These are phyloP conservation scores for Coregonus ussuriensis DNA, from an alignment of 2,797 vertebrate species.

Conservation along the genomic window DNA sequence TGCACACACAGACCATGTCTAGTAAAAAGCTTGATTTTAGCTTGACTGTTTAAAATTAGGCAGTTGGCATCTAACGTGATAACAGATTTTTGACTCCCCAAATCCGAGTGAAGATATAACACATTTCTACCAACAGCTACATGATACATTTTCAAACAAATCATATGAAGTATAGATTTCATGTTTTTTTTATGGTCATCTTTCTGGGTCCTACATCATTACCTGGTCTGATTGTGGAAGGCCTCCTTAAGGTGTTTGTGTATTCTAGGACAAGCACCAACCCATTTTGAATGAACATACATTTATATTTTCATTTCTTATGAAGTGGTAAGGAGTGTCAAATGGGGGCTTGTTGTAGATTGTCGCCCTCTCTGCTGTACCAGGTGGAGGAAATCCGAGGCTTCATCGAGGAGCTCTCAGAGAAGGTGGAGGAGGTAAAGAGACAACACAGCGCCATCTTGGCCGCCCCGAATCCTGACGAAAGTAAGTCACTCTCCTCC, in stretches of 20 bases:
- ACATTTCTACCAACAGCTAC: background rate
- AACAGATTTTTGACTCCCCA: background rate
- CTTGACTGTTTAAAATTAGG: background rate
- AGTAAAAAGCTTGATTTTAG: too few relatives aligned
- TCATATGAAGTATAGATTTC: too few relatives aligned
- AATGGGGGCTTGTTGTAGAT: background rate
- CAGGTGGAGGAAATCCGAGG: constrained; percentile 85
- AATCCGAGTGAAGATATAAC: background rate
- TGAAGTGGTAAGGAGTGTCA: background rate
- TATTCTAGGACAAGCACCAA: background rate
- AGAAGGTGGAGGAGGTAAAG: constrained; percentile 85
- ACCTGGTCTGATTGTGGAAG: background rate
- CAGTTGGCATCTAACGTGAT: background rate
- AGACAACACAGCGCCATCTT: constrained; percentile 84
- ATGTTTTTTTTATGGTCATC: too few relatives aligned
- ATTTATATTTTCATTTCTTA: background rate
- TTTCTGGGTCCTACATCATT: too few relatives aligned
- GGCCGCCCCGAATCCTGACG: constrained; percentile 81
- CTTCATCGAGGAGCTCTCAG: constrained; percentile 81
- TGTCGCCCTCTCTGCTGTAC: constrained; percentile 1
- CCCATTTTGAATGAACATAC: background rate
- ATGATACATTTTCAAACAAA: too few relatives aligned
- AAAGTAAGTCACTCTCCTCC: constrained; percentile 75
- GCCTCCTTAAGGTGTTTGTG: background rate
- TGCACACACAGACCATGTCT: background rate